These are phyloP conservation scores for Chelonoidis abingdonii DNA, from an alignment of 2,113 vertebrate species.

Conservation along the genomic window DNA sequence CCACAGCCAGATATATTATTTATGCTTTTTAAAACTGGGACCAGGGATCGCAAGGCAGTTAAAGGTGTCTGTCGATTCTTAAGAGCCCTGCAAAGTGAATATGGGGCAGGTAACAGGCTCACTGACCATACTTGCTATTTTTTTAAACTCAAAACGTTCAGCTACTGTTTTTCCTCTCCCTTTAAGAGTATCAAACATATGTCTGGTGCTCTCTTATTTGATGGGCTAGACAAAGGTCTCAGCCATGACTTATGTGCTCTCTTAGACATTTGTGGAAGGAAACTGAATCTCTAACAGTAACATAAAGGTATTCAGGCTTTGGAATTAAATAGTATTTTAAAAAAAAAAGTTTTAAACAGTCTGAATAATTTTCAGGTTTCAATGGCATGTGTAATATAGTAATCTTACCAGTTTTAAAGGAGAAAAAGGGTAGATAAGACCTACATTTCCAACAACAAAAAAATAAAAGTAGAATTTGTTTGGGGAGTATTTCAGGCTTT, in stretches of 20 bases:
- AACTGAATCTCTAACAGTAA: not conserved
- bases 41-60: not conserved
- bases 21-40: not conserved
- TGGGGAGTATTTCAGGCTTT: not conserved
- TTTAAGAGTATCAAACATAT: not conserved
- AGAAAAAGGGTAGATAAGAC: not conserved
- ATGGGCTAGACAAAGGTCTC: not conserved
- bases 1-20: not conserved
- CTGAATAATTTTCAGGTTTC: not conserved
- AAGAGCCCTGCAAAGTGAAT: not conserved
- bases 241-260: not conserved
- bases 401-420: not conserved
- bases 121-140: not conserved
- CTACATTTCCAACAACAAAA: not conserved
- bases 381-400: not conserved
- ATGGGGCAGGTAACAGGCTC: not conserved
- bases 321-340: not conserved
- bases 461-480: not conserved
- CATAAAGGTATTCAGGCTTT: not conserved
- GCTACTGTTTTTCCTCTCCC: not conserved
- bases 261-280: not conserved
- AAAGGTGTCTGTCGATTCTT: not conserved
- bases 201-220: not conserved
- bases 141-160: not conserved
- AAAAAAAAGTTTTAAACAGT: not conserved